A percentile compares a stretch with the other conserved stretches of the same genome.
These are phyloP conservation scores for Drosophila multiciliata DNA, from an alignment of 2,888 invertebrate genomes.

Conservation along the genomic window DNA sequence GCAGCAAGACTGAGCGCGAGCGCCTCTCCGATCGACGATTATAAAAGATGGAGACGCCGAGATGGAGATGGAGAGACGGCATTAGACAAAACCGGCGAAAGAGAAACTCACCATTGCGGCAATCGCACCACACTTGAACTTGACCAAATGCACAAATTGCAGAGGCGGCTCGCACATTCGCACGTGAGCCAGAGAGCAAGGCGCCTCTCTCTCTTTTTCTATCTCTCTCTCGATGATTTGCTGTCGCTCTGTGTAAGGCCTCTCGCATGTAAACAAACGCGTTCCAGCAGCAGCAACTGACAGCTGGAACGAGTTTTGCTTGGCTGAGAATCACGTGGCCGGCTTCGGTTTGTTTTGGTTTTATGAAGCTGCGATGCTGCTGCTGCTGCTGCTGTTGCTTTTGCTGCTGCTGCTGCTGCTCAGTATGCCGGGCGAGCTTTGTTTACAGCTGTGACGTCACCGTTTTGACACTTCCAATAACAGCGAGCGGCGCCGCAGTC, in stretches of 20 bases:
- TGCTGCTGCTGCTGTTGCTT: conserved; percentile 11
- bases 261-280: conserved; percentile 68
- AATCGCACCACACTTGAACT: conserved; percentile 81
- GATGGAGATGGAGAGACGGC: conserved; percentile 19
- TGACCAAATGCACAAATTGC: conserved; percentile 82
- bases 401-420: conserved; percentile 16
- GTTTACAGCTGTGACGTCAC: conserved; percentile 78
- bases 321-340: conserved; percentile 66
- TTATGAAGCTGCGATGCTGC: conserved; percentile 29
- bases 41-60: conserved; percentile 56
- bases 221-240: conserved; percentile 17
- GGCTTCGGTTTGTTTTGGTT: conserved; percentile 77
- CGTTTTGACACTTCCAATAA: conserved; percentile 67
- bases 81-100: conserved; percentile 38
- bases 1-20: conserved; percentile 84
- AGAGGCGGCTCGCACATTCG: conserved; percentile 52
- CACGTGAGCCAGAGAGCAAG: conserved; percentile 55
- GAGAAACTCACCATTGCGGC: conserved; percentile 45
- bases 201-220: conserved; percentile 12
- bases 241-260: conserved; percentile 7
- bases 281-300: conserved; percentile 57
- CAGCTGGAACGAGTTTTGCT: conserved; percentile 67
- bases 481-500: conserved; percentile 18
- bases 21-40: conserved; percentile 53
- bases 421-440: conserved; percentile 37